Conservation (phyloP, 2,888 invertebrate species). For the Coecobrya sp. region DNA sequence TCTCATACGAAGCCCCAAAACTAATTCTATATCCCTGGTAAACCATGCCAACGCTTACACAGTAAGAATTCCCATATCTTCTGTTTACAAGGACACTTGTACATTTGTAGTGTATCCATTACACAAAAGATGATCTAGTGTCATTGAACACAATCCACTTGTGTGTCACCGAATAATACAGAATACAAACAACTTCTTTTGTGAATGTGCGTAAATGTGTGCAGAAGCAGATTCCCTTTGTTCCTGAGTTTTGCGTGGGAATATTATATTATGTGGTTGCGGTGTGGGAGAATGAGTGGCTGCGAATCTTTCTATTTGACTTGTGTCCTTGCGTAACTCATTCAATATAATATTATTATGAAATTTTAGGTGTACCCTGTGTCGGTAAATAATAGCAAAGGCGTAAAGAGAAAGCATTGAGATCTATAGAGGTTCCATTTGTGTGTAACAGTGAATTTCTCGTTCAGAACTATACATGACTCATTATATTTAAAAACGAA, state of each 20-base stretch:
- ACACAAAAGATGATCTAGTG: constrained; percentile 46
- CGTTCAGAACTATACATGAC: no score
- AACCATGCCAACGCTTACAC: no score
- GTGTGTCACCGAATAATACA: background rate
- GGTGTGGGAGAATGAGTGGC: background rate
- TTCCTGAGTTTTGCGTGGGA: background rate
- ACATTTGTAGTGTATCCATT: background rate
- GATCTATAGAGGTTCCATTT: no score
- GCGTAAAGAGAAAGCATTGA: no score
- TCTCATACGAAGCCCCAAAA: no score
- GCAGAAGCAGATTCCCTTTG: background rate
- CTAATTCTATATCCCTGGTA: no score
- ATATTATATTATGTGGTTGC: background rate
- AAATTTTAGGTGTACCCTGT: background rate
- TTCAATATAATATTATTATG: background rate
- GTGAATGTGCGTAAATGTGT: background rate
- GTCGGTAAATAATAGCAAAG: background rate
- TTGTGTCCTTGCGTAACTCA: background rate
- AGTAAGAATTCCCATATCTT: background rate
- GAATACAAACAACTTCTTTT: constrained; percentile 6
- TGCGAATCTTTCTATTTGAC: background rate
- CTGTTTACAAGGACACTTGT: background rate
- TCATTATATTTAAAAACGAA: no score
- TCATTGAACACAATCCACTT: constrained; percentile 39
- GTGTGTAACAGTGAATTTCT: no score